A percentile compares a stretch with the other conserved stretches of the same genome.
These are phyloP conservation scores for Pterostichus madidus DNA, from an alignment of 2,888 invertebrate genomes.

Conservation along the genomic window DNA sequence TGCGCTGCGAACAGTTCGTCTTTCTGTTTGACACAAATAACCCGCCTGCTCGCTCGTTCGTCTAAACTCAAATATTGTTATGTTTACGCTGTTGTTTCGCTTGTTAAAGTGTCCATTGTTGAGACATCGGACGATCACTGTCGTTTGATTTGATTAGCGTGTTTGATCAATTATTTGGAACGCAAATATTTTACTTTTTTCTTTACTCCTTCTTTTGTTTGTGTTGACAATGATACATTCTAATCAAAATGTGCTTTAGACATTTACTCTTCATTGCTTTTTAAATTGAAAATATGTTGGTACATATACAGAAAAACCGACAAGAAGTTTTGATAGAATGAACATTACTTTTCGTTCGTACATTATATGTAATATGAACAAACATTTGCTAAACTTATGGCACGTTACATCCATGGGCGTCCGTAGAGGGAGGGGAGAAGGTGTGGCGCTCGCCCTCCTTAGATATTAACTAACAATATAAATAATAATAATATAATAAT, in stretches of 20 bases:
- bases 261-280: constrained; percentile 22
- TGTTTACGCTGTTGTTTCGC: constrained; percentile 71
- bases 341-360: too few relatives aligned
- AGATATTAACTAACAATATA: too few relatives aligned
- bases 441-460: too few relatives aligned
- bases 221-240: constrained; percentile 26
- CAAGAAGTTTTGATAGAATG: too few relatives aligned
- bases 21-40: constrained; percentile 31
- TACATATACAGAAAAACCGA: not conserved
- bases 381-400: too few relatives aligned
- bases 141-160: constrained; percentile 45
- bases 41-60: not conserved
- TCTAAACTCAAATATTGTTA: constrained; percentile 76
- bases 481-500: too few relatives aligned
- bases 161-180: constrained; percentile 53
- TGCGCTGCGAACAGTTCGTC: not conserved
- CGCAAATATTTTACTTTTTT: constrained; percentile 47
- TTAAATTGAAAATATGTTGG: constrained; percentile 21
- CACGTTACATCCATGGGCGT: too few relatives aligned
- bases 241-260: constrained; percentile 16
- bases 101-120: constrained; percentile 43
- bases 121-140: constrained; percentile 50
- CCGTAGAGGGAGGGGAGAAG: too few relatives aligned
- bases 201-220: constrained; percentile 53
- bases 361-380: too few relatives aligned